Percentiles rank a stretch among this genome's conserved stretches.
phyloP scores from a whole-genome alignment of 2,797 vertebrate genomes.

The Phoebastria nigripes region DNA sequence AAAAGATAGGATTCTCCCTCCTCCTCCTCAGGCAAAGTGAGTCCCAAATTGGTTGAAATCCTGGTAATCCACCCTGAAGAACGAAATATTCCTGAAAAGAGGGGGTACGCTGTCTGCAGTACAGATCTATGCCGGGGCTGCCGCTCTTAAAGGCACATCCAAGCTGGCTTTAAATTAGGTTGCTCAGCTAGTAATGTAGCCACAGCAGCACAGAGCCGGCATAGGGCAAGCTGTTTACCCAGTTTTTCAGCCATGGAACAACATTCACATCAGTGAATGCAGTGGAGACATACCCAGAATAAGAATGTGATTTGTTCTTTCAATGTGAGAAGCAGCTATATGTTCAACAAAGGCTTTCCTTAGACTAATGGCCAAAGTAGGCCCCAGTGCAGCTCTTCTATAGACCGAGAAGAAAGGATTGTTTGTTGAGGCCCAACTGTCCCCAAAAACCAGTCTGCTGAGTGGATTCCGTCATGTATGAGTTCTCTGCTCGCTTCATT shows the following conservation, averaged over 20 bases:
- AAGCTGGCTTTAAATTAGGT: background rate
- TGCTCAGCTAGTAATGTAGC: background rate
- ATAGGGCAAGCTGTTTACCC: conserved; percentile 43
- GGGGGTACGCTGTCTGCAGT: background rate
- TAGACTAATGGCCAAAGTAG: conserved; percentile 60
- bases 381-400: conserved; percentile 31
- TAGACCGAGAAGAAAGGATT: conserved; percentile 58
- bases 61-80: background rate
- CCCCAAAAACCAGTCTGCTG: conserved; percentile 25
- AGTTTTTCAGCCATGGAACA: conserved; percentile 45
- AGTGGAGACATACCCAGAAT: conserved; percentile 53
- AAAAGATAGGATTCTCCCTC: background rate
- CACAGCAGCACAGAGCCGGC: background rate
- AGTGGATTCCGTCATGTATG: conserved; percentile 45
- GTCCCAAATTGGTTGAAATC: background rate
- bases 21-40: background rate
- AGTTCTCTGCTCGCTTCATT: conserved; percentile 48
- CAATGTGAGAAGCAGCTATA: conserved; percentile 58
- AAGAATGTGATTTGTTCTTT: conserved; percentile 67
- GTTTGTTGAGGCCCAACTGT: conserved; percentile 60
- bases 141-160: background rate
- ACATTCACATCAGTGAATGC: conserved; percentile 56
- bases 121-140: background rate
- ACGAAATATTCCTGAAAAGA: background rate
- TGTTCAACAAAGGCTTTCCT: conserved; percentile 56